Evolutionary conservation across 2,888 invertebrate species (phyloP).

Genomic region (Euphydryas editha): DNA sequence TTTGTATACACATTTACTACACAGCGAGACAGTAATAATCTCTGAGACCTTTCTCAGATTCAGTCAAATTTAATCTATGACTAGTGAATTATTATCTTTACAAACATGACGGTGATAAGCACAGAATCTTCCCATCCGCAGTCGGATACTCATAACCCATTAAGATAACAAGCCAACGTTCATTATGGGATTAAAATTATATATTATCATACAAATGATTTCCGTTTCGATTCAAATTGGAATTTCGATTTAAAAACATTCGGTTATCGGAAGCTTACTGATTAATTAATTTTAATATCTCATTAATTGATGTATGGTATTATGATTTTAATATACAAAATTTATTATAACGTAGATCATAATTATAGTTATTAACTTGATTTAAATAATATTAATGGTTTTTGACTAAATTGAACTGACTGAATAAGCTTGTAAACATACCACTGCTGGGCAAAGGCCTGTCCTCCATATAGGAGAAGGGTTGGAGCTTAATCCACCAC

Average conservation of each 20-base stretch:
- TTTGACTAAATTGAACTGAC: no score
- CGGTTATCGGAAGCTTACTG: slow-evolving; percentile 18
- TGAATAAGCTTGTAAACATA: no score
- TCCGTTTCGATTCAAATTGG: slow-evolving; percentile 16
- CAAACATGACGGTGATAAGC: neutral
- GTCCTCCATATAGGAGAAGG: no score
- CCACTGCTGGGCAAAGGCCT: no score
- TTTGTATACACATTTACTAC: neutral
- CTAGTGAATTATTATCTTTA: neutral
- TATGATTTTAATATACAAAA: slow-evolving; percentile 4
- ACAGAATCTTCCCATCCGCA: slow-evolving; percentile 17
- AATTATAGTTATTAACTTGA: neutral
- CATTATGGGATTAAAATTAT: slow-evolving; percentile 32
- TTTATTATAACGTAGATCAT: neutral
- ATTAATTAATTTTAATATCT: slow-evolving; percentile 25
- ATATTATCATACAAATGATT: slow-evolving; percentile 34
- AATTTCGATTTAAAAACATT: slow-evolving; percentile 25
- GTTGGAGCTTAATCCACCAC: no score
- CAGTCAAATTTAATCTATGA: no score
- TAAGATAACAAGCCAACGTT: slow-evolving; percentile 29
- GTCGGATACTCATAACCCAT: slow-evolving; percentile 20
- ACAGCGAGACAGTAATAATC: neutral
- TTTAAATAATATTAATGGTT: neutral
- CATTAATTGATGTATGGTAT: slow-evolving; percentile 12
- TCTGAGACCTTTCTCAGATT: no score